Evolutionary conservation across 2,113 vertebrate genomes (phyloP), one percentile per base, ranked within the genome.

Genomic region (Lasiurus cinereus): DNA sequence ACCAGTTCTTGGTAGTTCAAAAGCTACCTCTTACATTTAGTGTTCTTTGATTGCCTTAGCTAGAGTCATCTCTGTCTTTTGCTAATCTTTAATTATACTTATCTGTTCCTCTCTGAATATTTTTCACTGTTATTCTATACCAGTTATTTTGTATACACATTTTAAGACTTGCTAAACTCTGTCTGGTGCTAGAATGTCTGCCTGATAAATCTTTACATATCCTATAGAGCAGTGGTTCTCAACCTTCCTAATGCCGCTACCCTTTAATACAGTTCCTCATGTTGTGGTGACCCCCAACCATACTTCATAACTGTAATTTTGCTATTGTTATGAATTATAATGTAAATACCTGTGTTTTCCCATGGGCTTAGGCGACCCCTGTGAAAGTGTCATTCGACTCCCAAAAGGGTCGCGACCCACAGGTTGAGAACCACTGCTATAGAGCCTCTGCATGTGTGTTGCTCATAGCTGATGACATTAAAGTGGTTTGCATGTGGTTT

Each of bases 61-160:
- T 52, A 15, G 24, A 82, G 3, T 48, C 59, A 93, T 82, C 73
- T 52, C 48, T 79, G 93, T 66, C 72, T 46, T 92, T 95, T 66
- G 13, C 46, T 94, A 14, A 54, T 94, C 80, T 67, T 95, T 54
- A 62, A 1, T 79, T 64, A 31, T 18, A 64, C 5, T 76, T 74
- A 84, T 48, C 33, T 54, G 48, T 69, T 69, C 8, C 24, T 76
- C 76, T 88, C 56, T 83, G 22, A 36, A 43, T 69, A 24, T 94
- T 79, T 84, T 67, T 73, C 39, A 29, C 6, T 50, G 29, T 74
- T 73, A 43, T 22, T 87, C 87, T 70, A 5, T 69, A 62, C 70
- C 27, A 50, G 48, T 62, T 78, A 12, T 64, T 56, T 67, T 64
- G 72, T 67, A 27, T 67, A 46, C 33, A 64, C 56, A n/a, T 77